phyloP scores from a whole-genome alignment of 2,113 vertebrate genomes.

The Chlorodrepanis virens region DNA sequence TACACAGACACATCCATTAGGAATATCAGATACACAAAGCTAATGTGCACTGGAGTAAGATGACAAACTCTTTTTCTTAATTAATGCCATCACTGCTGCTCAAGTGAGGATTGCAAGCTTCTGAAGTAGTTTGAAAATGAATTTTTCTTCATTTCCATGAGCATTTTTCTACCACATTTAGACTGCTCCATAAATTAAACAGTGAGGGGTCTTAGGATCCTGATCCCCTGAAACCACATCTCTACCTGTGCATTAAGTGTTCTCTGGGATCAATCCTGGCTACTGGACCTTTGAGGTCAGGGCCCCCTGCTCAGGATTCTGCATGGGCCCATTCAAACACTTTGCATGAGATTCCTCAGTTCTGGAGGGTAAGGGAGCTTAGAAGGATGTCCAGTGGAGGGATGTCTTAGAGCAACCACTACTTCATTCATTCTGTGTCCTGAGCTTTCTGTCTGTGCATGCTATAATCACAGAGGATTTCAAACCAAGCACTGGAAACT shows the following conservation, averaged over 20 bases:
- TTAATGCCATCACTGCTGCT: slow-evolving; percentile 9
- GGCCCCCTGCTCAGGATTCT: background rate
- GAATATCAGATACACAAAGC: slow-evolving; percentile 41
- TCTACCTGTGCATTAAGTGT: background rate
- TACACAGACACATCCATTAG: slow-evolving; percentile 39
- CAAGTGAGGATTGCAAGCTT: background rate
- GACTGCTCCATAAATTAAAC: background rate
- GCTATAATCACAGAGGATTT: background rate
- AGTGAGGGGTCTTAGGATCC: background rate
- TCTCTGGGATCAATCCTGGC: background rate
- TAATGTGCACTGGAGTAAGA: slow-evolving; percentile 8
- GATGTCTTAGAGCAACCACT: background rate
- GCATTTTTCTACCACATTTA: background rate
- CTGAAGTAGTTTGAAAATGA: background rate
- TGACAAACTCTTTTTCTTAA: slow-evolving; percentile 15
- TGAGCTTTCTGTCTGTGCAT: background rate
- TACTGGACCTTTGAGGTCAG: background rate
- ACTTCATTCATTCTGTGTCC: background rate
- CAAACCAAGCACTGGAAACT: background rate
- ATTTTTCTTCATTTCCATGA: background rate
- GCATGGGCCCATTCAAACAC: background rate
- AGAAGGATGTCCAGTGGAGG: background rate
- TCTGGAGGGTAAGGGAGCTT: background rate
- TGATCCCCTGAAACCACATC: background rate
- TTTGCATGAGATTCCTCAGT: background rate